Evolutionary conservation across 2,797 vertebrate genomes (phyloP).

Genomic region (Gymnodraco acuticeps): DNA sequence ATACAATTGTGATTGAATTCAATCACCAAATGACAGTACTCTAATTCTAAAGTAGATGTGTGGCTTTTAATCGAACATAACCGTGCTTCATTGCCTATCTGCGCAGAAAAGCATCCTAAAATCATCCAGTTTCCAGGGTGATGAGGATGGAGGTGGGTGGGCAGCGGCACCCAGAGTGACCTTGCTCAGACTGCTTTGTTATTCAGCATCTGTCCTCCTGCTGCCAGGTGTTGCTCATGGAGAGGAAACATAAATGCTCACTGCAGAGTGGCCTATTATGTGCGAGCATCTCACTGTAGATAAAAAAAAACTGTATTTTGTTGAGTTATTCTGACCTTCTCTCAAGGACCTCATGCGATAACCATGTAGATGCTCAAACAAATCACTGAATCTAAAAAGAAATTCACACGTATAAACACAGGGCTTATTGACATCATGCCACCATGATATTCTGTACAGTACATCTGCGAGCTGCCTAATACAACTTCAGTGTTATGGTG

Average conservation of each 20-base stretch:
- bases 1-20: slow-evolving; percentile 33
- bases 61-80: slow-evolving; percentile 28
- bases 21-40: slow-evolving; percentile 27
- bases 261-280: slow-evolving; percentile 10
- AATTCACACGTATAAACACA: neutral
- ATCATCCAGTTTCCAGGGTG: slow-evolving; percentile 75
- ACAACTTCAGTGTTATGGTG: slow-evolving; percentile 4
- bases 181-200: slow-evolving; percentile 63
- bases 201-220: slow-evolving; percentile 50
- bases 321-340: neutral
- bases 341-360: neutral
- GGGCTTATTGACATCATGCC: neutral
- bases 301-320: neutral
- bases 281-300: neutral
- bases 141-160: slow-evolving; percentile 71
- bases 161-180: slow-evolving; percentile 58
- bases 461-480: neutral
- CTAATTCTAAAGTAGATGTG: slow-evolving; percentile 22
- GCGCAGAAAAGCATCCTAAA: slow-evolving; percentile 58
- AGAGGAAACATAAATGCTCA: slow-evolving; percentile 27
- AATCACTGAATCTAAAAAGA: slow-evolving; percentile 6
- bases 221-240: slow-evolving; percentile 60
- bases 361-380: neutral
- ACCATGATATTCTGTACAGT: neutral
- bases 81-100: slow-evolving; percentile 30